phyloP scores from a whole-genome alignment of 2,797 vertebrate species.

The Psittacula derbiana region DNA sequence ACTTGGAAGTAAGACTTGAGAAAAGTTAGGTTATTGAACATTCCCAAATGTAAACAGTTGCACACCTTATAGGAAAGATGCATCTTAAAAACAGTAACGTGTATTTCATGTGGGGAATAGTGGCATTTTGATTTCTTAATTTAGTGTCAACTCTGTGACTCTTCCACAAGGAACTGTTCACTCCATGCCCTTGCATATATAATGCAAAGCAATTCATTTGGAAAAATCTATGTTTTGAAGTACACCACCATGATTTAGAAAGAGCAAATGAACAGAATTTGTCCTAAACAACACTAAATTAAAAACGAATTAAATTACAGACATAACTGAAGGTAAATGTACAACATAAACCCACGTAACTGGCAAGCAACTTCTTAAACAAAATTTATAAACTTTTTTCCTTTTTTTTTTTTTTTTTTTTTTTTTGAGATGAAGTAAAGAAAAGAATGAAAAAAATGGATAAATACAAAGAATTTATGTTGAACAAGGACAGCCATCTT shows the following conservation, averaged over 20 bases:
- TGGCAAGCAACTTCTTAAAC: slow-evolving; percentile 90
- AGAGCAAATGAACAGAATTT: slow-evolving; percentile 85
- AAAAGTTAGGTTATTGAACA: slow-evolving; percentile 66
- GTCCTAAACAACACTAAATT: slow-evolving; percentile 98
- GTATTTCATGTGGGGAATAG: slow-evolving; percentile 66
- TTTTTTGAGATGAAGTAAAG: slow-evolving; percentile 84
- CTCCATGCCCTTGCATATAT: slow-evolving; percentile 83
- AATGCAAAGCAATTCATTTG: slow-evolving; percentile 81
- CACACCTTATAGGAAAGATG: slow-evolving; percentile 71
- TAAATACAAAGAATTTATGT: slow-evolving; percentile 86
- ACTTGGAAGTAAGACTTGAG: slow-evolving; percentile 69
- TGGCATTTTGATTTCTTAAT: slow-evolving; percentile 50
- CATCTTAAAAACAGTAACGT: slow-evolving; percentile 15
- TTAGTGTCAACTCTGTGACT: slow-evolving; percentile 71
- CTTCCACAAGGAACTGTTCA: slow-evolving; percentile 72
- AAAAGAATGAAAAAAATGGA: slow-evolving; percentile 86
- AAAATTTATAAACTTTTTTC: slow-evolving; percentile 85
- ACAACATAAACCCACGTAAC: slow-evolving; percentile 90
- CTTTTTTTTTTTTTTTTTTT: slow-evolving; percentile 69
- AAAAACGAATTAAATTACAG: slow-evolving; percentile 81
- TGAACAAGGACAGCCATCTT: slow-evolving; percentile 93
- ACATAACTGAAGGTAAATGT: slow-evolving; percentile 87
- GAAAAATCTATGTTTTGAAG: slow-evolving; percentile 75
- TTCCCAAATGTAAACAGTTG: slow-evolving; percentile 73
- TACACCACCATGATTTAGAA: slow-evolving; percentile 77